Conservation (phyloP, 1,140 invertebrate genomes). For the Drosophila bocki region DNA sequence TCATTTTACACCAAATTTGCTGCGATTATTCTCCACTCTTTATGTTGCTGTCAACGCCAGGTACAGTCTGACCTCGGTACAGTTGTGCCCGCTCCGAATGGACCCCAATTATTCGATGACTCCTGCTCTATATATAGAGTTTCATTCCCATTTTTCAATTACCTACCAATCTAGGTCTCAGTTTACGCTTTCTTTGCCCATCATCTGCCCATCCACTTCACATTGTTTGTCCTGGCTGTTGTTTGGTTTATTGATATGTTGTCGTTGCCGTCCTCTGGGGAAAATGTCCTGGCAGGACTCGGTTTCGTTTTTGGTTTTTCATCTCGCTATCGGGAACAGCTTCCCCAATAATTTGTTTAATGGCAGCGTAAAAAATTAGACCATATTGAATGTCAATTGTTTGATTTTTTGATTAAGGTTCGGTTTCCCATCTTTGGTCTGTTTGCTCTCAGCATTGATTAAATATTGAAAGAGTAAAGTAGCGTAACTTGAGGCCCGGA, state of each 20-base stretch:
- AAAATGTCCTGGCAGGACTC: constrained; percentile 46
- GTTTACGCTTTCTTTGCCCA: constrained; percentile 44
- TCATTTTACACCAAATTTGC: constrained; percentile 73
- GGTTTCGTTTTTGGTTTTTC: constrained; percentile 48
- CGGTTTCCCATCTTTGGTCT: constrained; percentile 15
- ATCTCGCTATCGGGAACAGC: constrained; percentile 16
- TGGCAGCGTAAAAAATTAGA: constrained; percentile 85
- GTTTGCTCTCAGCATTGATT: constrained; percentile 68
- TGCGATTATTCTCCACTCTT: constrained; percentile 60
- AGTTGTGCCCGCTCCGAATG: constrained; percentile 26
- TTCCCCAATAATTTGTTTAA: constrained; percentile 83
- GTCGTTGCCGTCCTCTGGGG: constrained; percentile 53
- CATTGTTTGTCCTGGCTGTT: constrained; percentile 59
- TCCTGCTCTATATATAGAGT: constrained; percentile 39
- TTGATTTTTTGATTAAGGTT: constrained; percentile 82
- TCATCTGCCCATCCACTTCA: constrained; percentile 18
- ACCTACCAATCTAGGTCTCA: constrained; percentile 61
- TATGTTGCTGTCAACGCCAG: constrained; percentile 63
- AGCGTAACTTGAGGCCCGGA: constrained; percentile 63
- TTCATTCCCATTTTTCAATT: constrained; percentile 75
- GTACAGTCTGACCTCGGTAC: constrained; percentile 42
- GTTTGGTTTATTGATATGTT: constrained; percentile 80
- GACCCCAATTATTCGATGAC: constrained; percentile 34
- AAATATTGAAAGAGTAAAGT: constrained; percentile 79
- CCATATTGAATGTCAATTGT: constrained; percentile 85